phyloP scores from a whole-genome alignment of 1,140 invertebrate species.

The Gryon sp. region DNA sequence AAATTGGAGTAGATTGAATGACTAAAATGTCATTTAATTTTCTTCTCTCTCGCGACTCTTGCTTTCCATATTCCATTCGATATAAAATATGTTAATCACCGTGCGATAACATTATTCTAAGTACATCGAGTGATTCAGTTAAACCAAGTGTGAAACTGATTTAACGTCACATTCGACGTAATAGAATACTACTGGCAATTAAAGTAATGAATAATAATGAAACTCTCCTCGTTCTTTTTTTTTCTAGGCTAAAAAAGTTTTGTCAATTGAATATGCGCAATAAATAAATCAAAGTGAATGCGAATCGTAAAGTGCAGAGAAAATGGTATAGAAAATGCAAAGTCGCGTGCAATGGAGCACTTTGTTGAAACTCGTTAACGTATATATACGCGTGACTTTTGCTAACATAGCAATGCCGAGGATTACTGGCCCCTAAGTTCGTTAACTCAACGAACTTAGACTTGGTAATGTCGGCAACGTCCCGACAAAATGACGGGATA shows the following conservation, averaged over 20 bases:
- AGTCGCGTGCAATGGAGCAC: conserved; percentile 25
- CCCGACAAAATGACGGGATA: conserved; percentile 58
- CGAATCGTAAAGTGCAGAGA: conserved; percentile 5
- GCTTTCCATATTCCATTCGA: conserved; percentile 10
- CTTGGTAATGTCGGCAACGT: conserved; percentile 47
- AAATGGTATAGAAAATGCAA: conserved; percentile 29
- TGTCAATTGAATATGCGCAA: neutral
- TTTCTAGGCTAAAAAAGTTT: too few species aligned
- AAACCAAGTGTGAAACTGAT: conserved; percentile 19
- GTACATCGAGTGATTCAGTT: conserved; percentile 25
- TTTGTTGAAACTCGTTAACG: conserved; percentile 50
- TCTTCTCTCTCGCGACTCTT: conserved; percentile 22
- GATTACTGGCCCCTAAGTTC: conserved; percentile 56
- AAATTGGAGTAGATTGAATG: neutral
- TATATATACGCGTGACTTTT: conserved; percentile 17
- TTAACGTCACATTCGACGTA: conserved; percentile 1
- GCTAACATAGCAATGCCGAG: conserved; percentile 18
- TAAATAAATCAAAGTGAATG: conserved; percentile 24
- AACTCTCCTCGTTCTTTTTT: too few species aligned
- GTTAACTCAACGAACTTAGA: conserved; percentile 54
- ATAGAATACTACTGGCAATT: neutral
- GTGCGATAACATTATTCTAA: conserved; percentile 37
- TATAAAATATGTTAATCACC: conserved; percentile 49
- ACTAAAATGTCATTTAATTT: conserved; percentile 19
- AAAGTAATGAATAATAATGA: too few species aligned